phyloP scores from a whole-genome alignment of 2,888 invertebrate species.

The Agrotis puta region DNA sequence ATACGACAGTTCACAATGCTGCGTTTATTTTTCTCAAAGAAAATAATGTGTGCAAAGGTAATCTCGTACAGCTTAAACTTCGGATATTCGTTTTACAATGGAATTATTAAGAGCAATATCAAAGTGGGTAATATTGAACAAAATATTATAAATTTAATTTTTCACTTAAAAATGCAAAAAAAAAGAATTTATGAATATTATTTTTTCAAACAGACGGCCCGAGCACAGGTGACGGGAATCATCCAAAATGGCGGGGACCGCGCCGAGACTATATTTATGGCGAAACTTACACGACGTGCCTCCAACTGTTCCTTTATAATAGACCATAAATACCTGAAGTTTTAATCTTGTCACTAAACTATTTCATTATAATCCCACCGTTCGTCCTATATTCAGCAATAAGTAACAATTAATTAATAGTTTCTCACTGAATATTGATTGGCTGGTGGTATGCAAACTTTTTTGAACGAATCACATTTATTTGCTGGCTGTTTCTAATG shows the following conservation, averaged over 20 bases:
- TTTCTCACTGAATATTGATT: background rate
- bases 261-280: conserved; percentile 74
- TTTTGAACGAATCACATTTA: background rate
- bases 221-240: conserved; percentile 68
- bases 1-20: background rate
- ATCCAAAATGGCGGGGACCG: conserved; percentile 61
- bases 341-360: conserved; percentile 69
- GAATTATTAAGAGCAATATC: too few relatives aligned
- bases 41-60: background rate
- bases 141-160: background rate
- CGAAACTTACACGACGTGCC: conserved; percentile 70
- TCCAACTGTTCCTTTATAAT: conserved; percentile 71
- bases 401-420: background rate
- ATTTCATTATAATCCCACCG: conserved; percentile 32
- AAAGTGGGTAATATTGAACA: background rate
- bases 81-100: too few relatives aligned
- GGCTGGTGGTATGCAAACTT: background rate
- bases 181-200: conserved; percentile 6
- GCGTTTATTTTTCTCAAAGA: background rate
- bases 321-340: conserved; percentile 73
- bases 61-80: background rate
- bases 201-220: conserved; percentile 31
- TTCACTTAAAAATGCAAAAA: background rate
- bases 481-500: background rate
- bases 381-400: background rate